These are phyloP conservation scores for Diorhabda sublineata DNA, from an alignment of 1,140 invertebrate species.

Conservation along the genomic window DNA sequence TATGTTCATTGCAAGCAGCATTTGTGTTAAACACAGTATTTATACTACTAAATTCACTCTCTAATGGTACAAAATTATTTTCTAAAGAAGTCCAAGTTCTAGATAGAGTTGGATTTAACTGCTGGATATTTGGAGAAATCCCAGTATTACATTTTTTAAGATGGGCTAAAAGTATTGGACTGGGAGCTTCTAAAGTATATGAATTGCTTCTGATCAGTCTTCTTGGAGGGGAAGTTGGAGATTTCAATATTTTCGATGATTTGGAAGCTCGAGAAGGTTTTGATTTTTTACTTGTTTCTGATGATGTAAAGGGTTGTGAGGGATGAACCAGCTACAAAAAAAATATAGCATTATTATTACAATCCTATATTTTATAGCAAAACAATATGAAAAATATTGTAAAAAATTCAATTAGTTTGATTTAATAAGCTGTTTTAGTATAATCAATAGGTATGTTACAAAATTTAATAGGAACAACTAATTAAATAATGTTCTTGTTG, in stretches of 20 bases:
- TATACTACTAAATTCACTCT: conserved; percentile 24
- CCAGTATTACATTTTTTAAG: conserved; percentile 22
- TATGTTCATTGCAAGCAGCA: conserved; percentile 12
- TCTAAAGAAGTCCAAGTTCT: conserved; percentile 17
- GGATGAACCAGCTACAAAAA: too few relatives aligned
- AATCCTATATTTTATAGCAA: too few relatives aligned
- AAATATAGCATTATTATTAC: too few relatives aligned
- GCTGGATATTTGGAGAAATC: background rate
- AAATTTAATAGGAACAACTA: too few relatives aligned
- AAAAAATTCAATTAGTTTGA: too few relatives aligned
- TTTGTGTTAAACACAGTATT: conserved; percentile 23
- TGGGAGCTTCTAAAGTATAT: conserved; percentile 58
- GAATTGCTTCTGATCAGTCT: conserved; percentile 57
- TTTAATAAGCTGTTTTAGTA: too few relatives aligned
- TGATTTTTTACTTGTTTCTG: too few relatives aligned
- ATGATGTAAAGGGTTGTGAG: too few relatives aligned
- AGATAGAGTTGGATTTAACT: conserved; percentile 4
- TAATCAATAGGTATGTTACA: too few relatives aligned
- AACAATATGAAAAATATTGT: too few relatives aligned
- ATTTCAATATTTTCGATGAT: background rate
- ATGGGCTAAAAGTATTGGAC: conserved; percentile 57
- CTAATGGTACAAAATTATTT: conserved; percentile 15
- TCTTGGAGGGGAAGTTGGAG: conserved; percentile 31
- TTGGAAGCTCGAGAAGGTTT: too few relatives aligned
- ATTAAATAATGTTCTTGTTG: too few relatives aligned